Percentiles rank a stretch among this genome's conserved stretches.
Conservation (phyloP, 2,797 vertebrate genomes). For the Propithecus deckenii region DNA sequence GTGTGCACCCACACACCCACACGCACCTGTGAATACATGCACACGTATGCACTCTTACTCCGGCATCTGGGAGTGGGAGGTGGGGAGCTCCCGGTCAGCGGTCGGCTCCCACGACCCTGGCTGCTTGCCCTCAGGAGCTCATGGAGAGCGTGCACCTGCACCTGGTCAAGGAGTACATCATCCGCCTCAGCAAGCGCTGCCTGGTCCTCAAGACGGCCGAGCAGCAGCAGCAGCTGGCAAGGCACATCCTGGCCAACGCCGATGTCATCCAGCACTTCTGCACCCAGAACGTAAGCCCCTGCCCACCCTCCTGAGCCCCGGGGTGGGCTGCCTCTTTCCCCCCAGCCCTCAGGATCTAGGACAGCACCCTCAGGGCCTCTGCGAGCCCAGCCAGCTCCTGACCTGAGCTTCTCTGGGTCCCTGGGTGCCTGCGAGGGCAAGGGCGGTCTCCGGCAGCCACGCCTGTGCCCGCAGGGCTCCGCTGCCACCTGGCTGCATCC, state of each 20-base stretch:
- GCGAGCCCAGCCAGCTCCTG: accelerated
- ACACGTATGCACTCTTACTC: accelerated
- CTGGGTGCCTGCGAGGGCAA: accelerated
- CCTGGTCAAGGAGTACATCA: slow-evolving; percentile 88
- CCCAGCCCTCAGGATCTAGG: background rate
- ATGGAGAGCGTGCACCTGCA: slow-evolving; percentile 85
- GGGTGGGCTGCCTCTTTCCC: background rate
- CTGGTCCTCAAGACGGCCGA: slow-evolving; percentile 85
- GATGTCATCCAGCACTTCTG: slow-evolving; percentile 86
- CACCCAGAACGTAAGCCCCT: slow-evolving; percentile 81
- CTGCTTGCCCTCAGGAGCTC: slow-evolving; percentile 83
- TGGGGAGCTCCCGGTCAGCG: accelerated
- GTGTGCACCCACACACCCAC: background rate
- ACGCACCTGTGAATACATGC: background rate
- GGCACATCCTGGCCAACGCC: slow-evolving; percentile 82
- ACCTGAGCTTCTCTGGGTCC: background rate
- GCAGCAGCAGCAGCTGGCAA: slow-evolving; percentile 87
- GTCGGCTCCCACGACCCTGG: background rate
- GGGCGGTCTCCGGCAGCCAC: background rate
- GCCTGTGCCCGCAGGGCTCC: slow-evolving; percentile 84
- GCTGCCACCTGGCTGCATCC: slow-evolving; percentile 82
- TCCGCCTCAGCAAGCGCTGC: slow-evolving; percentile 87
- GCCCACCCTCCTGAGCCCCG: accelerated
- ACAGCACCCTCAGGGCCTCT: background rate
- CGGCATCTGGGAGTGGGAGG: background rate